These are phyloP conservation scores for Phymastichus coffea DNA, from an alignment of 1,140 invertebrate genomes.

Conservation along the genomic window DNA sequence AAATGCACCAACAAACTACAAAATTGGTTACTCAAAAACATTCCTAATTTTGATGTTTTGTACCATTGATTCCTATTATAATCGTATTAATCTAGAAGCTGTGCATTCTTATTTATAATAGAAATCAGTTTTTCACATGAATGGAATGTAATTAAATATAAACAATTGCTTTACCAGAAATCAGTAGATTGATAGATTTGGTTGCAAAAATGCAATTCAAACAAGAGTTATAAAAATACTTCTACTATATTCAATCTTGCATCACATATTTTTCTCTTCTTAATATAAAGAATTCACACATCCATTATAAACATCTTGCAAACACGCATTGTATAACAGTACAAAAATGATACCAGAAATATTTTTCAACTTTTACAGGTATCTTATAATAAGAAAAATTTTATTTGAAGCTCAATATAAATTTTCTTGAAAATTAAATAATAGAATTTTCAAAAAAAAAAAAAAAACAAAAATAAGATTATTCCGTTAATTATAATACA, in stretches of 20 bases:
- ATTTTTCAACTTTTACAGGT: too few species aligned
- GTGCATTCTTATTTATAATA: neutral
- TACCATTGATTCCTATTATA: too few species aligned
- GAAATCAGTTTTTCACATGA: neutral
- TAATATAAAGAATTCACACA: constrained; percentile 1
- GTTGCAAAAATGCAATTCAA: neutral
- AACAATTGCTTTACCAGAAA: constrained; percentile 1
- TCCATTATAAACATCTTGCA: neutral
- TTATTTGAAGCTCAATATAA: too few species aligned
- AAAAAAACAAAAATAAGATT: too few species aligned
- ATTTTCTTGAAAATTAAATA: too few species aligned
- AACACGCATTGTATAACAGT: too few species aligned
- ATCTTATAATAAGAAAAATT: too few species aligned
- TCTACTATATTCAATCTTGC: neutral
- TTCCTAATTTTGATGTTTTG: too few species aligned
- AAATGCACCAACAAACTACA: constrained; percentile 24
- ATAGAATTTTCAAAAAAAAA: too few species aligned
- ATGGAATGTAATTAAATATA: constrained; percentile 11
- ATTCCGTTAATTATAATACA: too few species aligned
- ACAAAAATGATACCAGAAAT: too few species aligned
- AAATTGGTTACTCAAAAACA: too few species aligned
- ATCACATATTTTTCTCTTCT: neutral
- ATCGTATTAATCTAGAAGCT: neutral
- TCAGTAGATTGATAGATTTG: neutral
- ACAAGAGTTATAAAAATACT: constrained; percentile 26